phyloP scores from a whole-genome alignment of 2,888 invertebrate species.

The Dermolepida albohirtum region DNA sequence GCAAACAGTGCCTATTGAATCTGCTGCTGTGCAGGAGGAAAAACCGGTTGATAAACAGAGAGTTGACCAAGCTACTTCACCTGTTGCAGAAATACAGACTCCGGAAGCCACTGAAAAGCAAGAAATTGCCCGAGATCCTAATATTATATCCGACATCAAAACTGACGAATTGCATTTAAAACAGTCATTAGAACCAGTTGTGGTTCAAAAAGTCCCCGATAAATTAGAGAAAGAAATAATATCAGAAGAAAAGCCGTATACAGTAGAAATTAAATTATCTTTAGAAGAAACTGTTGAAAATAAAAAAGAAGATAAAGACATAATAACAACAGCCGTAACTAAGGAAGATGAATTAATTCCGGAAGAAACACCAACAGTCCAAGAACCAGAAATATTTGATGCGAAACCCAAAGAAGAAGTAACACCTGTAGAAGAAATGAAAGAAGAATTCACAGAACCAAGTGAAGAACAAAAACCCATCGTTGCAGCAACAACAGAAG shows the following conservation, averaged over 20 bases:
- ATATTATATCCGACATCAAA: neutral
- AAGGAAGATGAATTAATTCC: slow-evolving; percentile 42
- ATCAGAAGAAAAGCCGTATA: neutral
- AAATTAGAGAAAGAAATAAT: neutral
- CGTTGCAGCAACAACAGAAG: neutral
- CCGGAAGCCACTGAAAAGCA: neutral
- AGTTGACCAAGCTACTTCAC: slow-evolving; percentile 43
- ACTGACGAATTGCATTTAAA: neutral
- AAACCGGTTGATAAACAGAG: slow-evolving; percentile 43
- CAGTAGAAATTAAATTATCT: slow-evolving; percentile 4
- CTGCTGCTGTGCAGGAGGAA: slow-evolving; percentile 29
- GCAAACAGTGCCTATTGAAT: slow-evolving; percentile 38
- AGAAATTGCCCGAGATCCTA: neutral
- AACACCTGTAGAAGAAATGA: neutral
- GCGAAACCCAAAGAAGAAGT: neutral
- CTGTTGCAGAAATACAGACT: neutral
- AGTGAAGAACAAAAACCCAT: slow-evolving; percentile 10
- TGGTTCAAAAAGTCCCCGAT: neutral
- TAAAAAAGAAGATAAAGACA: neutral
- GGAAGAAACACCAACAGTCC: neutral
- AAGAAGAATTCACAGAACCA: no score
- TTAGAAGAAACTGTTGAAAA: neutral
- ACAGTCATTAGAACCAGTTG: neutral
- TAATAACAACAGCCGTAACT: neutral
- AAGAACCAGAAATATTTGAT: no score